Base-by-base conservation (phyloP, 2,113 vertebrate genomes). In the Callorhinus ursinus region DNA sequence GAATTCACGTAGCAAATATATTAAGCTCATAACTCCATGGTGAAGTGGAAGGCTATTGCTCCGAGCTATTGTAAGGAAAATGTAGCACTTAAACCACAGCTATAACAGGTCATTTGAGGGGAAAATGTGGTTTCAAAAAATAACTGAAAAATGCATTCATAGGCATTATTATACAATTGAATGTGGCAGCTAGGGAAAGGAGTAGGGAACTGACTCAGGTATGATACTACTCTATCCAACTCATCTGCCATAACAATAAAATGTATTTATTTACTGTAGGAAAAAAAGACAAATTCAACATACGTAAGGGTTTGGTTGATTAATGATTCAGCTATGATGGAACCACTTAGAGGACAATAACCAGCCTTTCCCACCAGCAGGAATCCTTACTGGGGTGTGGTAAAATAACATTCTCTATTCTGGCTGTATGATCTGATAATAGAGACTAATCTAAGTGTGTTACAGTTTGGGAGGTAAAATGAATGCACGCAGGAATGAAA, bases 291-390 rank as follows among this genome's bases (percentile, higher is more conserved):
- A 97, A 97, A 92, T 94, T 98, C 95, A 84, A 63, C 26, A 92
- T 13, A n/a, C 28, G 21, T 87, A 96, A 87, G 92, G 63, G 31
- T 83, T 81, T 90, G 88, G 92, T 71, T 98, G 88, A 97, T 98
- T 98, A 98, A 98, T 94, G 80, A 95, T 93, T 97, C 92, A 76
- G 55, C 82, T 97, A 94, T 98, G 93, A 95, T 97, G 90, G 93
- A 93, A 97, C 92, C 92, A 94, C 95, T 96, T 98, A 90, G 69
- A 98, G 92, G 82, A 82, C 8, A 59, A 93, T 83, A 94, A 88
- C 55, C 57, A 31, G 81, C 86, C 33, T 97, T 98, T 97, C 82
- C 90, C 76, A 97, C 87, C 95, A 91, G 57, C 12, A 14, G 15
- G 82, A 96, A 93, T 77, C 71, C 53, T 95, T 96, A 96, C 61